Percentiles rank a stretch among this genome's conserved stretches.
phyloP scores from a whole-genome alignment of 2,888 invertebrate genomes.

The Pristionchus mayeri region DNA sequence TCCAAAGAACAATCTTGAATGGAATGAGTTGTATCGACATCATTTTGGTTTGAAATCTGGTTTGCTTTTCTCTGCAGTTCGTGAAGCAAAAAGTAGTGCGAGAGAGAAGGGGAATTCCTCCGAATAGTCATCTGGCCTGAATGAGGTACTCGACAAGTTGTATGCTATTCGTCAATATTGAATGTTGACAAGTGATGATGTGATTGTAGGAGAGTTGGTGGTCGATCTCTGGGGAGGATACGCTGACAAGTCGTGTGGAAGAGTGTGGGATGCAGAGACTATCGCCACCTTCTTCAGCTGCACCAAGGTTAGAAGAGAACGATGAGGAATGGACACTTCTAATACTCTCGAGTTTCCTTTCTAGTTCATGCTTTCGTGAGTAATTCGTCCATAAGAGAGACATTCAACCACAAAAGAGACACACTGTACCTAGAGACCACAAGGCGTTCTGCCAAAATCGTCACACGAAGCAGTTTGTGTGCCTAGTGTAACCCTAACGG shows the following conservation, averaged over 20 bases:
- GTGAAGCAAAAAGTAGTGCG: neutral
- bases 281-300: slow-evolving; percentile 35
- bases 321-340: neutral
- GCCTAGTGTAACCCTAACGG: too few species aligned
- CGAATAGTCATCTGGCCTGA: neutral
- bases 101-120: neutral
- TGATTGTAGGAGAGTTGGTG: neutral
- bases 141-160: neutral
- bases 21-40: too few species aligned
- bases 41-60: too few species aligned
- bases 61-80: neutral
- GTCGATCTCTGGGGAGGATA: slow-evolving; percentile 77
- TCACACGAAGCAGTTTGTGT: too few species aligned
- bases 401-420: neutral
- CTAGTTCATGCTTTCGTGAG: neutral
- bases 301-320: neutral
- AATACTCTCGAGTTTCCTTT: neutral
- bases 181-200: neutral
- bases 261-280: slow-evolving; percentile 48
- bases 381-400: neutral
- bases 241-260: slow-evolving; percentile 70
- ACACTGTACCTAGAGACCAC: too few species aligned
- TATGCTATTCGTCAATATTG: too few species aligned
- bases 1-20: too few species aligned
- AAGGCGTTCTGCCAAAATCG: too few species aligned